Percentiles rank a stretch among this genome's conserved stretches.
phyloP scores from a whole-genome alignment of 2,888 invertebrate species.

The Anagyrus pseudococci region DNA sequence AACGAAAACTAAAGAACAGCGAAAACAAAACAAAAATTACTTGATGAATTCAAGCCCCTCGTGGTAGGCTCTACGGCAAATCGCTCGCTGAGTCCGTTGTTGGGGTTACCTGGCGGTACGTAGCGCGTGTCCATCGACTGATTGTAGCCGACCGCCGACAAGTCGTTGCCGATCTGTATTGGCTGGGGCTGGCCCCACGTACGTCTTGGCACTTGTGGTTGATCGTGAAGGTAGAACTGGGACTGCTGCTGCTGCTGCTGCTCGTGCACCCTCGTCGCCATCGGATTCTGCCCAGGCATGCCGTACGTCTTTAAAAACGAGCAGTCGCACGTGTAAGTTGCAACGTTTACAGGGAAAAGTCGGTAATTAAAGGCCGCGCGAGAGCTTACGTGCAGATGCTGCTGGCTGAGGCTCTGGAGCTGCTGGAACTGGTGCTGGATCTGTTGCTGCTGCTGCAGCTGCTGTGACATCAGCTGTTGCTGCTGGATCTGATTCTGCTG shows the following conservation, averaged over 20 bases:
- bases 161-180: slow-evolving; percentile 60
- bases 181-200: slow-evolving; percentile 64
- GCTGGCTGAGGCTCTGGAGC: slow-evolving; percentile 62
- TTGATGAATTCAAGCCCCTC: too few relatives aligned
- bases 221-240: slow-evolving; percentile 81
- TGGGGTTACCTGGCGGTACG: slow-evolving; percentile 49
- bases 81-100: too few relatives aligned
- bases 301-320: slow-evolving; percentile 48
- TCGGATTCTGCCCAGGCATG: slow-evolving; percentile 52
- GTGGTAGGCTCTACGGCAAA: too few relatives aligned
- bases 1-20: too few relatives aligned
- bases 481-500: slow-evolving; percentile 81
- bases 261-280: slow-evolving; percentile 53
- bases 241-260: slow-evolving; percentile 64
- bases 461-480: slow-evolving; percentile 68
- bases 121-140: slow-evolving; percentile 56
- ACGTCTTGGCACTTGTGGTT: slow-evolving; percentile 63
- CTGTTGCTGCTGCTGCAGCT: slow-evolving; percentile 66
- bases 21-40: too few relatives aligned
- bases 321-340: too few relatives aligned
- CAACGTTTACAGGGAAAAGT: neutral
- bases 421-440: slow-evolving; percentile 68
- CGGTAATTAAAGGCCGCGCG: neutral
- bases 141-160: slow-evolving; percentile 56
- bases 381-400: slow-evolving; percentile 55